Percentiles rank a stretch among this genome's conserved stretches.
Conservation (phyloP, 2,113 vertebrate species). For the Oryzias javanicus region DNA sequence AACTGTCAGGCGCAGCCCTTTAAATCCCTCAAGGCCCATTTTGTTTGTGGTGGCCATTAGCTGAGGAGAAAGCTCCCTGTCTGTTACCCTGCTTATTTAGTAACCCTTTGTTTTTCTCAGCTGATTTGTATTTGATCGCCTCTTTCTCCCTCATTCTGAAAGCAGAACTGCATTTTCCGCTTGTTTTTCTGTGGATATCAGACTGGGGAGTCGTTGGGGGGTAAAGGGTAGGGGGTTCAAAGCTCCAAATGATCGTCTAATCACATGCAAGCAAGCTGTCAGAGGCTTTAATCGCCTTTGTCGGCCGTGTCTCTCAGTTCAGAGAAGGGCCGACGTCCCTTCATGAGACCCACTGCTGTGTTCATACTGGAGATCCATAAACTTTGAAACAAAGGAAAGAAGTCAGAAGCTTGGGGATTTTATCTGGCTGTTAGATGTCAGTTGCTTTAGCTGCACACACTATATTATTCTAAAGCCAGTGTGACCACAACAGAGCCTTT, state of each 20-base stretch:
- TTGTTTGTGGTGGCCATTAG: slow-evolving; percentile 68
- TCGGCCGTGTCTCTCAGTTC: slow-evolving; percentile 57
- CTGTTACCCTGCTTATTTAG: slow-evolving; percentile 55
- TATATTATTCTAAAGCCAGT: slow-evolving; percentile 29
- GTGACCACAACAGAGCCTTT: slow-evolving; percentile 29
- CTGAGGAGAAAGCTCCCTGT: slow-evolving; percentile 52
- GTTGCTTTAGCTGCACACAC: slow-evolving; percentile 24
- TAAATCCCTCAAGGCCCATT: slow-evolving; percentile 62
- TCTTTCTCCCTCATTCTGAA: slow-evolving; percentile 41
- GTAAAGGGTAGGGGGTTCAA: slow-evolving; percentile 24
- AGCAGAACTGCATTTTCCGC: slow-evolving; percentile 19
- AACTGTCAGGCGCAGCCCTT: slow-evolving; percentile 63
- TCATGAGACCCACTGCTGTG: slow-evolving; percentile 46
- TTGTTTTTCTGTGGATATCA: slow-evolving; percentile 21
- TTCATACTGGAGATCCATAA: slow-evolving; percentile 41
- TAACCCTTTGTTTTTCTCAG: slow-evolving; percentile 56
- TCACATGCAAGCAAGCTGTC: slow-evolving; percentile 56
- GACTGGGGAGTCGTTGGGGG: slow-evolving; percentile 27
- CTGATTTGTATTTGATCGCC: slow-evolving; percentile 51
- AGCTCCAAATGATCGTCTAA: slow-evolving; percentile 46
- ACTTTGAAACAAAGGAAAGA: slow-evolving; percentile 52
- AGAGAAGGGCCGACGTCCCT: slow-evolving; percentile 44
- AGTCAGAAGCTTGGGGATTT: slow-evolving; percentile 39
- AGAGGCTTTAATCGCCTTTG: slow-evolving; percentile 65
- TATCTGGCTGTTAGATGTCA: slow-evolving; percentile 44